Base-by-base conservation (phyloP, 1,140 invertebrate genomes). In the Drosophila santomea region DNA sequence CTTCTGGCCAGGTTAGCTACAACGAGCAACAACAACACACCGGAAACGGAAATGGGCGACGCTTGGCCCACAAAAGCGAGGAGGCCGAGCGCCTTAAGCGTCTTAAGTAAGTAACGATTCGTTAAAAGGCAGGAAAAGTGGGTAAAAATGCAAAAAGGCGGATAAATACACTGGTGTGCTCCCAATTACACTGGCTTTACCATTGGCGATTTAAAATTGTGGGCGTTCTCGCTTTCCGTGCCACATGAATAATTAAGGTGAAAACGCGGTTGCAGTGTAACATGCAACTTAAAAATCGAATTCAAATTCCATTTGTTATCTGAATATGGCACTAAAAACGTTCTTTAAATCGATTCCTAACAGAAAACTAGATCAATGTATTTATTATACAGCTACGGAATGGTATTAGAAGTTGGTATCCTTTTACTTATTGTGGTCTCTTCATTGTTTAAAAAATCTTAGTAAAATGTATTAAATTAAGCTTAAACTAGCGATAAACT, bases 41-140 rank as follows among this genome's bases (percentile, higher is more conserved):
- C 64, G 71, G 69, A 74, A 74, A 43, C 71, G 71, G 71, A 74
- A 74, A 74, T 55, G 69, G 59, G 69, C 64, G 64, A 64, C 56
- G 62, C 62, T 64, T 47, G 60, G 61, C 64, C 64, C 64, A 68
- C 64, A 66, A 64, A 64, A 63, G 14, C 56, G 28, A 25, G 61
- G 39, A 15, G 62, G 41, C 32, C 62, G 52, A 58, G 51, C 52
- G 51, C 25, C 51, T 14, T 32, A 52, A 43, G 50, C 50, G 52
- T 15, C 55, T 63, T 54, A 69, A 69, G 66, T 66, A 67, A 69
- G 48, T 67, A 66, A 43, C 61, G 50, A 47, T 61, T 64, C 56
- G 57, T 45, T 61, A 61, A 47, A 58, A 50, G 28, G 28, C 23
- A 23, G 50, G 3, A 36, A n/a, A n/a, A 23, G n/a, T 14, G 41